phyloP scores from a whole-genome alignment of 2,797 vertebrate species.

The Chiroxiphia lanceolata region DNA sequence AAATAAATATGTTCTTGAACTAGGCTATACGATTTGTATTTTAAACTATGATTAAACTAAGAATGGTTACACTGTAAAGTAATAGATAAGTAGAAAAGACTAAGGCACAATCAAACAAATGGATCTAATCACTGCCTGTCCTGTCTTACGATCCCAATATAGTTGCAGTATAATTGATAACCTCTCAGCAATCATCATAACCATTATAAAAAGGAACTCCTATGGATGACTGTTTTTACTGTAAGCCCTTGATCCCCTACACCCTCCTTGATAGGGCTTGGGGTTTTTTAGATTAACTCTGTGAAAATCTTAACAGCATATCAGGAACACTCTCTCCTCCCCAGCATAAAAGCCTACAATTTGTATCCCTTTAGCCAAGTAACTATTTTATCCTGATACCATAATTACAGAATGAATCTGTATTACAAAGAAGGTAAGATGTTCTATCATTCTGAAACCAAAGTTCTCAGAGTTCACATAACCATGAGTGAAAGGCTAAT shows the following conservation, averaged over 20 bases:
- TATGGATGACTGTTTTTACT: background rate
- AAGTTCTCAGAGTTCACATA: background rate
- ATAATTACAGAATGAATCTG: background rate
- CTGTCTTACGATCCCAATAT: background rate
- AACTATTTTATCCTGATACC: background rate
- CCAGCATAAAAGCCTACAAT: background rate
- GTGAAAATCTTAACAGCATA: background rate
- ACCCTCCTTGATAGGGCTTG: background rate
- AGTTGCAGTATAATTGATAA: background rate
- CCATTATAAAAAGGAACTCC: background rate
- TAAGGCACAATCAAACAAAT: background rate
- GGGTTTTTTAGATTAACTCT: background rate
- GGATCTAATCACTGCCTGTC: background rate
- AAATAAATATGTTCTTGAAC: background rate
- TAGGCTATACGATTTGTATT: background rate
- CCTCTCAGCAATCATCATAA: background rate
- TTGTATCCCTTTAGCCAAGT: background rate
- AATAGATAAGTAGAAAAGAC: background rate
- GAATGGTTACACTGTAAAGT: background rate
- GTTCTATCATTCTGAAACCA: background rate
- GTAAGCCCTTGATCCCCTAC: background rate
- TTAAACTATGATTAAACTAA: background rate
- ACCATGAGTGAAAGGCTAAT: background rate
- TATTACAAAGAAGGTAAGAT: background rate
- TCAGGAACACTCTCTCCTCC: background rate